These are phyloP conservation scores for Chlorospingus flavigularis DNA, from an alignment of 2,797 vertebrate genomes.

Conservation along the genomic window DNA sequence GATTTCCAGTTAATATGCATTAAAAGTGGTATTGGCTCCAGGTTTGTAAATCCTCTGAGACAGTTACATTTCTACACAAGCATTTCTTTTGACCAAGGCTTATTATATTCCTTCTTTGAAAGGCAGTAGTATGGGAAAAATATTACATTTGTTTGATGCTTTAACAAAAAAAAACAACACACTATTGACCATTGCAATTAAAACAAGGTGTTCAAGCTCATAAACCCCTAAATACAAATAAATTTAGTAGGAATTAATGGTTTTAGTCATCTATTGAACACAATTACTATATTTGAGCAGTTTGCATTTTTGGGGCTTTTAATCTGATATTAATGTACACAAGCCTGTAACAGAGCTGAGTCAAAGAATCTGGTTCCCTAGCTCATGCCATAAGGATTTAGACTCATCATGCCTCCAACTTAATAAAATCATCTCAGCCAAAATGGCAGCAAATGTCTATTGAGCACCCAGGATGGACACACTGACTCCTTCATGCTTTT, in stretches of 20 bases:
- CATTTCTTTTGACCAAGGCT: not conserved
- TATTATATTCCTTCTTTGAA: not conserved
- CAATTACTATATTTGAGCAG: not conserved
- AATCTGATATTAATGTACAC: not conserved
- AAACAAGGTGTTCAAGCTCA: not conserved
- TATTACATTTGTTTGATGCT: not conserved
- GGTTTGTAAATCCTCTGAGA: slow-evolving; percentile 16
- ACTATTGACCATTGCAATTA: not conserved
- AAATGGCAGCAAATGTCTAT: not conserved
- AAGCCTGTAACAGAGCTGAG: not conserved
- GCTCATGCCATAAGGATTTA: not conserved
- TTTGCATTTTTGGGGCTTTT: not conserved
- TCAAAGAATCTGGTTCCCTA: not conserved
- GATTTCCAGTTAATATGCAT: slow-evolving; percentile 15
- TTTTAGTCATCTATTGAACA: not conserved
- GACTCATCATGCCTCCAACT: not conserved
- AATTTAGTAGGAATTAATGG: not conserved
- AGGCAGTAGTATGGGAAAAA: not conserved
- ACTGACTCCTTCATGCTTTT: not conserved
- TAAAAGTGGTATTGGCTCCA: not conserved
- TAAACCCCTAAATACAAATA: not conserved
- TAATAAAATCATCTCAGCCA: not conserved
- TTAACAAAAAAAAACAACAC: not conserved
- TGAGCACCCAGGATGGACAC: not conserved
- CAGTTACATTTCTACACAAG: not conserved